phyloP scores from a whole-genome alignment of 2,888 invertebrate genomes.

The Rhynchonema sp. region DNA sequence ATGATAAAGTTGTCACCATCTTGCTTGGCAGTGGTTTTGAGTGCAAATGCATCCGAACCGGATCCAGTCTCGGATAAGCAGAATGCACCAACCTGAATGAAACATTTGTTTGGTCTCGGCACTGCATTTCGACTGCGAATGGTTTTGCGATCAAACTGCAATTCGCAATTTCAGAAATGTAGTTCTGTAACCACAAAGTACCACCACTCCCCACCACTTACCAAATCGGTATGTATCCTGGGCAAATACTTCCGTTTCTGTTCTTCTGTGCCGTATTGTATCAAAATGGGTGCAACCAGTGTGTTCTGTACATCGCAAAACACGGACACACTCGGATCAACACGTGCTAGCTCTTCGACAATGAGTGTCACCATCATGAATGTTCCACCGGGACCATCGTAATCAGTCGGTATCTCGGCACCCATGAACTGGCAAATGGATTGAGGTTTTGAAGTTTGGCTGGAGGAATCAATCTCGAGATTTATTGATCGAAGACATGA shows the following conservation, averaged over 20 bases:
- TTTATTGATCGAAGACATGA: too few relatives aligned
- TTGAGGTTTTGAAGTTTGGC: too few relatives aligned
- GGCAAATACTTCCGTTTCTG: slow-evolving; percentile 79
- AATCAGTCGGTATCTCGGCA: slow-evolving; percentile 64
- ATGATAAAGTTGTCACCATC: slow-evolving; percentile 67
- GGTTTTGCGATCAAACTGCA: too few relatives aligned
- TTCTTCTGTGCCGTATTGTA: slow-evolving; percentile 59
- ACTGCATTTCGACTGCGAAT: too few relatives aligned
- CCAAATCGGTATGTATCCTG: slow-evolving; percentile 58
- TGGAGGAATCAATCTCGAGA: too few relatives aligned
- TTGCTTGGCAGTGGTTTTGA: slow-evolving; percentile 74
- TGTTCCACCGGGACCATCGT: slow-evolving; percentile 67
- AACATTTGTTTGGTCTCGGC: too few relatives aligned
- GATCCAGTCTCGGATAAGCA: slow-evolving; percentile 72
- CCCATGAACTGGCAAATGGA: slow-evolving; percentile 57
- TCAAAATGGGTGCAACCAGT: slow-evolving; percentile 61
- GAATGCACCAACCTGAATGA: slow-evolving; percentile 79
- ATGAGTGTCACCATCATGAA: slow-evolving; percentile 73
- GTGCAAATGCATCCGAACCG: slow-evolving; percentile 84
- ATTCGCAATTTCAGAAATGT: too few relatives aligned
- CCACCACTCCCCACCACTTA: too few relatives aligned
- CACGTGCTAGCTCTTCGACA: slow-evolving; percentile 76
- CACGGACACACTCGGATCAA: slow-evolving; percentile 70
- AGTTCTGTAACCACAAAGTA: too few relatives aligned
- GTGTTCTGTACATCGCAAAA: slow-evolving; percentile 88